Percentiles rank a stretch among this genome's conserved stretches.
Evolutionary conservation across 2,797 vertebrate genomes (phyloP).

Genomic region (Clamator glandarius): DNA sequence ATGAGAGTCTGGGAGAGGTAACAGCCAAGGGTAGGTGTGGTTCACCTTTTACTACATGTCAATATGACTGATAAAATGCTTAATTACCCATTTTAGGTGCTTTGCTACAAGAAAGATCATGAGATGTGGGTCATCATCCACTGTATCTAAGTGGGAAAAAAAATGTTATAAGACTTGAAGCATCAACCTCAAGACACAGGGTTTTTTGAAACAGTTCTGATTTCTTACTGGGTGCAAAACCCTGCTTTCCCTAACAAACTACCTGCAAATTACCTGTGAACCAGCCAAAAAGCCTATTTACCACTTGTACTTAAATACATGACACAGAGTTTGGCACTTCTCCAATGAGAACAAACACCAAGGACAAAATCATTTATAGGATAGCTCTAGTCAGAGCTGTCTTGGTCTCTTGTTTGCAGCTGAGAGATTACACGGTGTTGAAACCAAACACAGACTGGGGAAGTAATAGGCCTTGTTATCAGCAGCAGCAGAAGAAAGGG

Average conservation of each 20-base stretch:
- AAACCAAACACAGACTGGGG: constrained; percentile 37
- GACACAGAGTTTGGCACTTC: constrained; percentile 7
- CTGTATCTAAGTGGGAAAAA: background rate
- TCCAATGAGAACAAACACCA: constrained; percentile 42
- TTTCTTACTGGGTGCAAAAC: background rate
- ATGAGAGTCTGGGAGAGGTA: background rate
- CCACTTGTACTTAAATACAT: constrained; percentile 13
- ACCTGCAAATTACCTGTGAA: constrained; percentile 10
- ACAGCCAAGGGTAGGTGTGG: background rate
- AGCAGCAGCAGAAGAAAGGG: constrained; percentile 28
- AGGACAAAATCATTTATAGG: constrained; percentile 61
- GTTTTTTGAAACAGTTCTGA: background rate
- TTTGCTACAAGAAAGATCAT: background rate
- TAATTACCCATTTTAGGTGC: background rate
- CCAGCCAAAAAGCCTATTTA: constrained; percentile 7
- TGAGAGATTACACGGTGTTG: constrained; percentile 14
- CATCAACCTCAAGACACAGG: fast-evolving
- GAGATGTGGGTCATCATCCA: fast-evolving
- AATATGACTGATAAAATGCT: background rate
- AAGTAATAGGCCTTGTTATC: constrained; percentile 55
- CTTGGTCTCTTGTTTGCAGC: constrained; percentile 47
- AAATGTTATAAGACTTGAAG: background rate
- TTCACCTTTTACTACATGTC: background rate
- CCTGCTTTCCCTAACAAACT: background rate
- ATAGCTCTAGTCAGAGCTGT: constrained; percentile 6